Evolutionary conservation across 1,140 invertebrate genomes (phyloP), one percentile per base, ranked within the genome.

Genomic region (Trialeurodes vaporariorum): DNA sequence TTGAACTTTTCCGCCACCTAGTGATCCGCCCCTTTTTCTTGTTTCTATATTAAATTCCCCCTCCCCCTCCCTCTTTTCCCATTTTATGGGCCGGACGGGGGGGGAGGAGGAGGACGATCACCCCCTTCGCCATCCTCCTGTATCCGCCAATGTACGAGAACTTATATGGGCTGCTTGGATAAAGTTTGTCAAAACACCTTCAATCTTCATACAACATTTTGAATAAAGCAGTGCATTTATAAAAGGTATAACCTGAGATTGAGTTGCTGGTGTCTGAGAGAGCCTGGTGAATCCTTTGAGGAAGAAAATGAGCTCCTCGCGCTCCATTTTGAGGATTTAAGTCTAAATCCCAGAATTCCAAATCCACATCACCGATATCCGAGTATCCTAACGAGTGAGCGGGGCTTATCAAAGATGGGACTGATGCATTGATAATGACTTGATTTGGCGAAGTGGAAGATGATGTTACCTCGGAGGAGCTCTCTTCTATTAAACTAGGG

Each of bases 301-400:
- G 66, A 63, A 61, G 23, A 66, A 11, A 12, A 1, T 58, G 61
- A 2, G 49, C 27, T 27, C 73, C 17, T 71, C 72, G n/a, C 75
- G 74, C 34, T 5, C 34, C 34, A 17, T 49, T 49, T 17, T 49
- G 34, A 17, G 34, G 5, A 71, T 81, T 80, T 58, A 83, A 76
- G 73, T 85, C 84, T 63, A 85, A 83, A 69, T 91, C 86, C 90
- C 90, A 93, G 67, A 93, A 82, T 71, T 93, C 90, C 61, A 92
- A 81, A 70, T 91, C 89, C 64, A 87, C 86, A 74, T 89, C 80
- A 75, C 88, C 78, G 75, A 85, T 80, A 62, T 83, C 82, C 11
- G 82, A 83, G 67, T 86, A 85, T 71, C 80, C 78, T 72, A 89
- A 77, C 27, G 85, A 87, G 64, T 86, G 85, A 22, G 86, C 83